Base-by-base conservation (phyloP, 2,888 invertebrate genomes). In the Lepidocyrtoides sp. region DNA sequence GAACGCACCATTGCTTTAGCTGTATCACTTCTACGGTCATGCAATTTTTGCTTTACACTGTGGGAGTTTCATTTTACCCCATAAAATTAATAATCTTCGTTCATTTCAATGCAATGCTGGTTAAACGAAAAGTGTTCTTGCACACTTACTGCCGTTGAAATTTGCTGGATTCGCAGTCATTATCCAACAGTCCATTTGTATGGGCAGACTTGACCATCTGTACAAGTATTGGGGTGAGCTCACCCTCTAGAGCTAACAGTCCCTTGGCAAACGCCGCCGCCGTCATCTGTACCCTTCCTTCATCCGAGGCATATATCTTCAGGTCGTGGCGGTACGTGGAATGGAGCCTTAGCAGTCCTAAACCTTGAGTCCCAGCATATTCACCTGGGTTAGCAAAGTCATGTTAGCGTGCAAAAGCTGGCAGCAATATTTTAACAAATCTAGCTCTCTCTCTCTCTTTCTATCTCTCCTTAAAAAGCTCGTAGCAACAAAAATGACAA, bases 121-220 rank as follows among this genome's bases (percentile, higher is more conserved):
- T 17, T n/a, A 17, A 17, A 51, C 1, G 1, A 51, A 17, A 51
- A 17, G 2, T 51, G 20, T n/a, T n/a, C 0, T 29, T 66, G 48
- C 72, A 8, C 54, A 96, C 97, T 96, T 95, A 98, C 98, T 98
- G 97, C 95, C 98, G 98, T 95, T 98, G 98, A 95, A 98, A 98
- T 95, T 98, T 98, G 95, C 98, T 98, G 17, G 98, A 98, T 95
- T 99, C 99, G 95, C 99, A 99, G 95, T 99, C 99, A 95, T 99
- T 99, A 95, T 99, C 99, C 26, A 92, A 29, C 96, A 96, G 95
- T 94, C 99, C 99, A 96, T 99, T 99, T 0, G 99, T 99, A 95
- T 99, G 99, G 29, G 99, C 99, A 93, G 99, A 99, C 95, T 99
- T 99, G 51, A 99, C 99, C 99, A 99, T 99, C 96, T 99, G 99